Evolutionary conservation across 2,888 invertebrate species (phyloP), one percentile per base, ranked within the genome.

Genomic region (Himalopsyche kuldschensis): DNA sequence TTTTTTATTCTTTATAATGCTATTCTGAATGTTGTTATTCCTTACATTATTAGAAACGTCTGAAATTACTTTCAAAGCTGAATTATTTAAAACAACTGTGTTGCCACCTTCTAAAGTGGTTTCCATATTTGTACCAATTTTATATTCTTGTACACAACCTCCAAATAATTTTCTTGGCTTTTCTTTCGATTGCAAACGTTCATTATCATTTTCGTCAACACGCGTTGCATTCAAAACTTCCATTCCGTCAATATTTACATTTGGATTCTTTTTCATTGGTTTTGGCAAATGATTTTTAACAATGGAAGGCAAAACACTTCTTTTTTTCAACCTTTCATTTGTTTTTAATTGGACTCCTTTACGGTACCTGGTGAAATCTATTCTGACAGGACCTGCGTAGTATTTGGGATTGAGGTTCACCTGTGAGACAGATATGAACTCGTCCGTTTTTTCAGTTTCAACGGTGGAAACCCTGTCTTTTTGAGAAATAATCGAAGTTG

Each of bases 401-500:
- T 46, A 27, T 30, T 24, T 76, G 4, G 27, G 32, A 10, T 24
- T 11, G 17, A 2, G 75, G 81, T 76, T 78, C 4, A 47, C 41
- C 20, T 78, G 77, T n/a, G 81, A 78, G 24, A 63, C 48, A 77
- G 63, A 77, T 3, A 46, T 10, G 20, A 82, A 27, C 6, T 82
- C 82, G 31, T 82, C 76, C 3, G 0, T 6, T 35, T 35, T 35
- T 4, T 63, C 48, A 35, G 20, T 15, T 41, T 11, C 17, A 4
- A 24, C 4, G 20, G 27, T 20, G 24, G 20, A 27, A 17, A 78
- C 76, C 32, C 84, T 75, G 11, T 17, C 63, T 63, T 86, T 83
- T 31, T 82, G 81, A 1, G 84, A 78, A 75, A 84, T 80, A 17
- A 82, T 20, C 1, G 80, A 17, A 15, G 84, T 20, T 0, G 80